phyloP scores from a whole-genome alignment of 2,113 vertebrate genomes.

The Pleuronectes platessa region DNA sequence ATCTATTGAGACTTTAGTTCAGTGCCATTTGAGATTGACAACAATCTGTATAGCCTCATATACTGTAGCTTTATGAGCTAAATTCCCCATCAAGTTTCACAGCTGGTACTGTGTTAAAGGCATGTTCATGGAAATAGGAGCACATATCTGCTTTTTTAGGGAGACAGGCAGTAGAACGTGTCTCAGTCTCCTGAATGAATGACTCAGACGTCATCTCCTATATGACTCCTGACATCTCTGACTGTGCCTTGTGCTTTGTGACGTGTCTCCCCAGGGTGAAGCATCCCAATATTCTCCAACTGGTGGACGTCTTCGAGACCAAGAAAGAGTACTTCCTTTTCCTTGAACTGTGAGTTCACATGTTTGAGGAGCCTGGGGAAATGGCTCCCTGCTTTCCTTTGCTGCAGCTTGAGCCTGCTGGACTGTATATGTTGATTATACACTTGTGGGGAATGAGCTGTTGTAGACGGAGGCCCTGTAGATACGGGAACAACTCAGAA shows the following conservation, averaged over 20 bases:
- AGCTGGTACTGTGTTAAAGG: slow-evolving; percentile 1
- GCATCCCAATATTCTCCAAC: slow-evolving; percentile 95
- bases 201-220: not conserved
- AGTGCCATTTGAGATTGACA: too few relatives aligned
- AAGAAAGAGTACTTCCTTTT: slow-evolving; percentile 98
- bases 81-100: not conserved
- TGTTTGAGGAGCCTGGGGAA: slow-evolving; percentile 27
- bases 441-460: slow-evolving; percentile 53
- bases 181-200: slow-evolving; percentile 2
- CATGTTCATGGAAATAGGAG: not conserved
- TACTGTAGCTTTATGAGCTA: too few relatives aligned
- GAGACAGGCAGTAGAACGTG: not conserved
- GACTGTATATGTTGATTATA: slow-evolving; percentile 50
- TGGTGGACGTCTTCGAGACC: slow-evolving; percentile 97
- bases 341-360: slow-evolving; percentile 94
- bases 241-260: slow-evolving; percentile 9
- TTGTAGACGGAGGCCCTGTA: slow-evolving; percentile 48
- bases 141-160: not conserved
- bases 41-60: not conserved
- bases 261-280: slow-evolving; percentile 88
- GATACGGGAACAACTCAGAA: slow-evolving; percentile 55
- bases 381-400: slow-evolving; percentile 24
- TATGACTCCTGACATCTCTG: slow-evolving; percentile 23
- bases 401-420: not conserved
- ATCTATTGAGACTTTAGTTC: too few relatives aligned